Conservation (phyloP, 2,797 vertebrate species). For the Xerus rutilus region DNA sequence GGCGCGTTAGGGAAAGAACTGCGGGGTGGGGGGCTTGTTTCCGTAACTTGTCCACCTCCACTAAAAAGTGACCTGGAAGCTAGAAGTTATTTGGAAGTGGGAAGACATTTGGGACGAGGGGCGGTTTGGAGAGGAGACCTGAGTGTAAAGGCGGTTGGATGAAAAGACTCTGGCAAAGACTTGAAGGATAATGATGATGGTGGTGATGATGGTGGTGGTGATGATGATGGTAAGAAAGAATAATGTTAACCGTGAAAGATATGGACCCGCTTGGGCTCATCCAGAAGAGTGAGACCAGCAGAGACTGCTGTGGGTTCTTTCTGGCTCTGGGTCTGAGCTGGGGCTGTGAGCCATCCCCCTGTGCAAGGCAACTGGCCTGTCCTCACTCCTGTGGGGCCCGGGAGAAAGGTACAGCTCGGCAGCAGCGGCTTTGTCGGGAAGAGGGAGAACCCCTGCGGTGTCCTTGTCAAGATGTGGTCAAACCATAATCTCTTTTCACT, state of each 20-base stretch:
- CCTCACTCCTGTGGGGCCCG: conserved; percentile 58
- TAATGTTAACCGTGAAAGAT: neutral
- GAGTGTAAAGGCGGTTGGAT: conserved; percentile 24
- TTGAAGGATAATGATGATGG: neutral
- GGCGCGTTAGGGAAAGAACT: neutral
- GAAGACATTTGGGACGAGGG: neutral
- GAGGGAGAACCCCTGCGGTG: conserved; percentile 66
- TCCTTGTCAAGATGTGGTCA: conserved; percentile 80
- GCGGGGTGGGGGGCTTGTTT: neutral
- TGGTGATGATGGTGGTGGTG: neutral
- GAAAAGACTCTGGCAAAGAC: conserved; percentile 63
- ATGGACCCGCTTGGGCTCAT: neutral
- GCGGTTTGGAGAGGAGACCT: conserved; percentile 52
- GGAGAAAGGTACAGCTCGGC: conserved; percentile 66
- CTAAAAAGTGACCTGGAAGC: conserved; percentile 42
- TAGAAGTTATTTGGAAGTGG: conserved; percentile 13
- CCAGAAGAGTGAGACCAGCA: neutral
- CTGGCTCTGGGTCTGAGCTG: neutral
- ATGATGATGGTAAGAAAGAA: neutral
- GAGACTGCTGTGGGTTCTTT: neutral
- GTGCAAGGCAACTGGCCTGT: conserved; percentile 62
- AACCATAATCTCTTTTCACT: conserved; percentile 78
- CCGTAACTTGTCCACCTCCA: conserved; percentile 3
- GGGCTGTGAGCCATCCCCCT: conserved; percentile 6
- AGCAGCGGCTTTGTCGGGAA: conserved; percentile 59